Conservation (phyloP, 2,797 vertebrate species). For the Alcedo atthis region DNA sequence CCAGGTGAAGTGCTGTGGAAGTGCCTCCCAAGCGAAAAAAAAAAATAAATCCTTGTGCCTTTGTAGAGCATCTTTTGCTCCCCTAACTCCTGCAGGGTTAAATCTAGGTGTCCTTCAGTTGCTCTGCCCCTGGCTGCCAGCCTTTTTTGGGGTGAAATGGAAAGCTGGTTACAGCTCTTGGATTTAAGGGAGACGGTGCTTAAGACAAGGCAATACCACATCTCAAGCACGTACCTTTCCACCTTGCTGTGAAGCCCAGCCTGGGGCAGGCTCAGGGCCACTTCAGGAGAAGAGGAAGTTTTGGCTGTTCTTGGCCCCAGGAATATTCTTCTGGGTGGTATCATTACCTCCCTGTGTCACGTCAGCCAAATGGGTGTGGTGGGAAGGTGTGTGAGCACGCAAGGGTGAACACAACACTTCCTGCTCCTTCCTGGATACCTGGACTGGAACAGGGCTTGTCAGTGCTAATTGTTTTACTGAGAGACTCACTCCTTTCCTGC, state of each 20-base stretch:
- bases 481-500: not conserved
- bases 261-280: accelerated
- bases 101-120: not conserved
- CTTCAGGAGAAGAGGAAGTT: not conserved
- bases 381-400: not conserved
- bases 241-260: not conserved
- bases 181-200: not conserved
- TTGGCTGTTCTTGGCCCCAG: not conserved
- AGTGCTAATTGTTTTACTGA: not conserved
- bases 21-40: not conserved
- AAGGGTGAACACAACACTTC: not conserved
- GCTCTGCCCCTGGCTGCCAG: not conserved
- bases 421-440: not conserved
- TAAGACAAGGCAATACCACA: accelerated
- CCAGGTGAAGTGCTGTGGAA: accelerated
- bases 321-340: not conserved
- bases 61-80: not conserved
- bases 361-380: not conserved
- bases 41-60: no score
- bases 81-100: accelerated
- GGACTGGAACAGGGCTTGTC: not conserved
- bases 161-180: not conserved
- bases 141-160: not conserved
- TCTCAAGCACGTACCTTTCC: accelerated
- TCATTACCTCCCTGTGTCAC: not conserved